Conservation (phyloP, 2,113 vertebrate species). For the Thomomys bottae region DNA sequence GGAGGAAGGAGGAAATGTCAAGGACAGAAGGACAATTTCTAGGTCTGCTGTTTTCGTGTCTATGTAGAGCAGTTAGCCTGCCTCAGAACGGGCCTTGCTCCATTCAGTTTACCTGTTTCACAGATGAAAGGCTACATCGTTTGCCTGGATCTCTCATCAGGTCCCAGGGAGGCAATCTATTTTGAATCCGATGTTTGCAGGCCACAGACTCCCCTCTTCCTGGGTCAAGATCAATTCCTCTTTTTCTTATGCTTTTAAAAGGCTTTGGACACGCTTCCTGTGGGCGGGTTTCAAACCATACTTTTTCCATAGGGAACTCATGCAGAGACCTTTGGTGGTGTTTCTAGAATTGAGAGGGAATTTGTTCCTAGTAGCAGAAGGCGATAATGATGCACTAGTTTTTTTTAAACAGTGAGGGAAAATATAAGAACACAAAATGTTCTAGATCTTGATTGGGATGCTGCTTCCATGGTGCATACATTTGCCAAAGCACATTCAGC, state of each 20-base stretch:
- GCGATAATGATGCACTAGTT: not conserved
- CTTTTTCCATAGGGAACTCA: slow-evolving; percentile 20
- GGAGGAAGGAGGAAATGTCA: slow-evolving; percentile 42
- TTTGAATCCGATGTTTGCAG: slow-evolving; percentile 53
- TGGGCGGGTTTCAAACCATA: slow-evolving; percentile 12
- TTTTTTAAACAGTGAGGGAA: not conserved
- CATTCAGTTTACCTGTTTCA: slow-evolving; percentile 60
- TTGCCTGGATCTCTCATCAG: slow-evolving; percentile 18
- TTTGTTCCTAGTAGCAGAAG: not conserved
- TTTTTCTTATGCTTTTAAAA: slow-evolving; percentile 57
- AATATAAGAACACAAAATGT: not conserved
- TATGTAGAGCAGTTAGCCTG: slow-evolving; percentile 59
- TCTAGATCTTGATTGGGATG: slow-evolving; percentile 4
- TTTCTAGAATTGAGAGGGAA: slow-evolving; percentile 27
- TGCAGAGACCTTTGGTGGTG: not conserved
- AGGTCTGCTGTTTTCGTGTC: slow-evolving; percentile 52
- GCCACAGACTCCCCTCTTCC: not conserved
- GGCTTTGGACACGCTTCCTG: not conserved
- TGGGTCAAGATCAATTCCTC: slow-evolving; percentile 17
- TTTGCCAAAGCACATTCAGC: slow-evolving; percentile 10
- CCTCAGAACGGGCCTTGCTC: slow-evolving; percentile 54
- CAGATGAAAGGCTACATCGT: slow-evolving; percentile 38
- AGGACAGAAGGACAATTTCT: slow-evolving; percentile 46
- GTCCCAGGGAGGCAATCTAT: slow-evolving; percentile 38
- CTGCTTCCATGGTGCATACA: not conserved